These are phyloP conservation scores for Amphiduros pacificus DNA, from an alignment of 2,888 invertebrate species.

Conservation along the genomic window DNA sequence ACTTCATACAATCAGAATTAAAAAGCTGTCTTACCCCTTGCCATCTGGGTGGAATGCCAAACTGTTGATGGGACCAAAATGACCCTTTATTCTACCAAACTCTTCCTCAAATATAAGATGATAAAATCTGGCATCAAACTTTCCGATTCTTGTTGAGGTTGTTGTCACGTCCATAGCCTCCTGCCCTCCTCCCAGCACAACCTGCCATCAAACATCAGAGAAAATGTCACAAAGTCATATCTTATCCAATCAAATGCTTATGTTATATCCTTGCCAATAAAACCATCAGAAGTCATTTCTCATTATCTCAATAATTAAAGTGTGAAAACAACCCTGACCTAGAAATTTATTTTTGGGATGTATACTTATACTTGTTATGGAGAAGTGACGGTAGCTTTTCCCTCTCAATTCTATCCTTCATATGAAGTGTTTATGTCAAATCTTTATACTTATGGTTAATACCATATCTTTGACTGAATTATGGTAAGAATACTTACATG, in stretches of 20 bases:
- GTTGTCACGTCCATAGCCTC: conserved; percentile 93
- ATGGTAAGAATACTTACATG: conserved; percentile 70
- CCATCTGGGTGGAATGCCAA: conserved; percentile 98
- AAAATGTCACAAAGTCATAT: background rate
- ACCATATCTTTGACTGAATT: no score
- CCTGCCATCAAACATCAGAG: conserved; percentile 57
- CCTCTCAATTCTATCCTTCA: no score
- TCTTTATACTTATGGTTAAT: no score
- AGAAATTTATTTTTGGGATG: no score
- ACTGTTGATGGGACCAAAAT: conserved; percentile 99
- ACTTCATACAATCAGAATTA: no score
- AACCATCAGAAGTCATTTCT: background rate
- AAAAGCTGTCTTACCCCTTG: conserved; percentile 70
- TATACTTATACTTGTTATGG: no score
- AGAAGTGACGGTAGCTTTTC: no score
- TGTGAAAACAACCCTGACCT: no score
- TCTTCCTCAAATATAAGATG: conserved; percentile 96
- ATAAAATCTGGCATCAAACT: conserved; percentile 94
- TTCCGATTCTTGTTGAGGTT: conserved; percentile 69
- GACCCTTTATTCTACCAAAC: conserved; percentile 96
- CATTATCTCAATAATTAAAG: background rate
- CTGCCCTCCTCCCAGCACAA: conserved; percentile 97
- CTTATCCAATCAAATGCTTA: background rate
- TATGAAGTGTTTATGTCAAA: no score
- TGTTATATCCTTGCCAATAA: background rate